Percentiles rank a stretch among this genome's conserved stretches.
These are phyloP conservation scores for Hippasteria phrygiana DNA, from an alignment of 53 echinoderm and acorn worm genomes.

Conservation along the genomic window DNA sequence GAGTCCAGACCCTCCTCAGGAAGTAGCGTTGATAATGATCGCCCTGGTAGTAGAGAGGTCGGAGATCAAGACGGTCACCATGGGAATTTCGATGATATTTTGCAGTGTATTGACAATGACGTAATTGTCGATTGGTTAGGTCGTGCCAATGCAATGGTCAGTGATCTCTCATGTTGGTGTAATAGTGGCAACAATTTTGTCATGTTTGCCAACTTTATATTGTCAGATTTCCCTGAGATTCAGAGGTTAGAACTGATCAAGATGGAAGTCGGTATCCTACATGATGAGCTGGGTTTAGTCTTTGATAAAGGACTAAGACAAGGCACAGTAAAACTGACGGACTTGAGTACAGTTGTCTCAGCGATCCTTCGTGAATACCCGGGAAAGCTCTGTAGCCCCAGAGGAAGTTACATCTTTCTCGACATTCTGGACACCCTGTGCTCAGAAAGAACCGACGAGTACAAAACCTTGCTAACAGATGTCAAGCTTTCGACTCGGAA, in stretches of 20 bases:
- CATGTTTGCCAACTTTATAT: conserved; percentile 88
- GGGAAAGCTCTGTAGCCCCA: conserved; percentile 68
- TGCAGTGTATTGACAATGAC: conserved; percentile 71
- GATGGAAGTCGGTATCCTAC: conserved; percentile 89
- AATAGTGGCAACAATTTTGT: conserved; percentile 81
- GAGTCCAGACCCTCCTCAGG: conserved; percentile 78
- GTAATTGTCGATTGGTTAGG: conserved; percentile 76
- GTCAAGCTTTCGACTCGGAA: conserved; percentile 83
- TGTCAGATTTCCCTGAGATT: conserved; percentile 82
- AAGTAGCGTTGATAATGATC: conserved; percentile 48
- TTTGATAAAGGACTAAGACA: conserved; percentile 74
- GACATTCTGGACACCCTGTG: conserved; percentile 89
- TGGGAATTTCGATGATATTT: conserved; percentile 82
- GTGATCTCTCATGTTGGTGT: conserved; percentile 83
- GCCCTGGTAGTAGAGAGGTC: conserved; percentile 53
- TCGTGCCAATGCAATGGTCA: conserved; percentile 83
- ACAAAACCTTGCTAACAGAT: conserved; percentile 85
- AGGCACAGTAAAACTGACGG: conserved; percentile 66
- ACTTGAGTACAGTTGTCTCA: conserved; percentile 72
- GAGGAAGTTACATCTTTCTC: conserved; percentile 87
- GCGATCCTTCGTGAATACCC: conserved; percentile 92
- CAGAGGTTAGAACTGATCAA: conserved; percentile 84
- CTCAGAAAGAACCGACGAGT: conserved; percentile 85
- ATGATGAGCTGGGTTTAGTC: conserved; percentile 85
- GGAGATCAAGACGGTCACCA: neutral